phyloP scores from a whole-genome alignment of 2,797 vertebrate species.

The Mastacembelus armatus region DNA sequence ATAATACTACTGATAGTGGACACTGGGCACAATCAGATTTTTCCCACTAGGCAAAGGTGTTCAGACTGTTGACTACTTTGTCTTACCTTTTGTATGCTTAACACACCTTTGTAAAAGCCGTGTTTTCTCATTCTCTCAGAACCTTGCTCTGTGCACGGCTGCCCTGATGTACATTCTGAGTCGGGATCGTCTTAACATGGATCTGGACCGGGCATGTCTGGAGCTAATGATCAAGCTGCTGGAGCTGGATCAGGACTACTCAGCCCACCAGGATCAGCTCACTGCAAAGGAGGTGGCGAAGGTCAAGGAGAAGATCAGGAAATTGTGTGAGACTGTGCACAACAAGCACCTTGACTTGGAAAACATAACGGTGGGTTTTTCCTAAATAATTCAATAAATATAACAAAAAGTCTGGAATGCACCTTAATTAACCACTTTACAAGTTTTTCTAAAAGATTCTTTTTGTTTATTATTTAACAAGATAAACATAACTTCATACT shows the following conservation, averaged over 20 bases:
- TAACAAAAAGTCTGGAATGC: neutral
- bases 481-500: neutral
- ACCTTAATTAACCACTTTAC: too few relatives aligned
- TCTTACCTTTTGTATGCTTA: neutral
- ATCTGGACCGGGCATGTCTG: slow-evolving; percentile 95
- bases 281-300: slow-evolving; percentile 97
- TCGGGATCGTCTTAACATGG: slow-evolving; percentile 98
- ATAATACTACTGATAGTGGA: too few relatives aligned
- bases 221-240: slow-evolving; percentile 98
- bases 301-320: slow-evolving; percentile 98
- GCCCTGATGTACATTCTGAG: slow-evolving; percentile 99
- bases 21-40: too few relatives aligned
- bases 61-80: neutral
- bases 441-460: too few relatives aligned
- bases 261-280: slow-evolving; percentile 86
- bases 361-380: slow-evolving; percentile 93
- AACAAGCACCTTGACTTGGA: slow-evolving; percentile 98
- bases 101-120: slow-evolving; percentile 3
- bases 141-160: slow-evolving; percentile 96
- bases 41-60: too few relatives aligned
- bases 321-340: slow-evolving; percentile 97
- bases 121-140: slow-evolving; percentile 78
- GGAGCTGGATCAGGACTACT: slow-evolving; percentile 93
- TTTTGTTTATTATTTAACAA: too few relatives aligned
- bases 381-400: neutral